Evolutionary conservation across 2,888 invertebrate genomes (phyloP).

Genomic region (Pammene fasciana): DNA sequence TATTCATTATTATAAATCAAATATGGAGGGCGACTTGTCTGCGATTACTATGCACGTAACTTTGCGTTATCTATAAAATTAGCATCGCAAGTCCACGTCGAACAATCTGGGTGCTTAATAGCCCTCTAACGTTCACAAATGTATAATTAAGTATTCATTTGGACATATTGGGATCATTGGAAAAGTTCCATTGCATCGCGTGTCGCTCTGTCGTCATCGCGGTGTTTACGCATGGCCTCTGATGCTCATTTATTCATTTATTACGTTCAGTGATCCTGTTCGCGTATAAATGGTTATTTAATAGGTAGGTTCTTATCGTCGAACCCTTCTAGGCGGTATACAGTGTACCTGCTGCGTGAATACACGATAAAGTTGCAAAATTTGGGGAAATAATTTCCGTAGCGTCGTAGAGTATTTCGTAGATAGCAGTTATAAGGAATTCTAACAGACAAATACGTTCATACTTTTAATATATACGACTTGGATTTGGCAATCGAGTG

Average conservation of each 20-base stretch:
- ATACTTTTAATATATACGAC: background rate
- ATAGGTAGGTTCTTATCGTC: constrained; percentile 9
- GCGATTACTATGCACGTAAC: constrained; percentile 67
- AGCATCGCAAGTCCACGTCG: constrained; percentile 53
- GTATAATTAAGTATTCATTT: constrained; percentile 38
- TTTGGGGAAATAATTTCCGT: background rate
- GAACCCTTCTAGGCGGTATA: constrained; percentile 20
- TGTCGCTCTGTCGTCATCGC: constrained; percentile 19
- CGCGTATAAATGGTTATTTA: constrained; percentile 38
- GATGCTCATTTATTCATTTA: constrained; percentile 36
- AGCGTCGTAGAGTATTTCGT: background rate
- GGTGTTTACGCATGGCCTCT: constrained; percentile 30
- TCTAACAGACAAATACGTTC: background rate
- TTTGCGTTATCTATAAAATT: constrained; percentile 72
- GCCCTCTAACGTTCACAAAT: constrained; percentile 19
- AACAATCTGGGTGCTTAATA: constrained; percentile 38
- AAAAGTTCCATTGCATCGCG: constrained; percentile 38
- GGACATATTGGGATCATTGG: constrained; percentile 34
- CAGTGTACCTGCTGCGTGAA: background rate
- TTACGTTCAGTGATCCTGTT: constrained; percentile 33
- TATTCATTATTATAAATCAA: constrained; percentile 62
- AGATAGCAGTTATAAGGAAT: background rate
- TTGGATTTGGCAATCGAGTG: background rate
- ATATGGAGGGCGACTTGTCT: constrained; percentile 56
- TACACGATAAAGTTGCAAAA: background rate